These are phyloP conservation scores for Saguinus imperator DNA, from an alignment of 2,113 vertebrate species.

Conservation along the genomic window DNA sequence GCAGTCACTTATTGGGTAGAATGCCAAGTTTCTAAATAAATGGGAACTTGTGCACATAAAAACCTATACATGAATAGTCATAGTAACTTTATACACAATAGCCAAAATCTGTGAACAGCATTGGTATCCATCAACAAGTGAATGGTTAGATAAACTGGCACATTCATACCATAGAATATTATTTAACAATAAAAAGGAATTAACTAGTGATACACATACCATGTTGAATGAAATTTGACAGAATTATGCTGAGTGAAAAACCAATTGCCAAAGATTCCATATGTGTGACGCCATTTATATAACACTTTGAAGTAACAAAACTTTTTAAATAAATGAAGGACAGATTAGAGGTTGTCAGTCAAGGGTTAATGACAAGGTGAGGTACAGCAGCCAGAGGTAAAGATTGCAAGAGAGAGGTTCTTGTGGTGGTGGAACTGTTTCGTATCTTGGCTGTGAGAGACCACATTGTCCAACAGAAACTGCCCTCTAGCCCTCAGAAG, in stretches of 20 bases:
- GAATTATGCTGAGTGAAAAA: background rate
- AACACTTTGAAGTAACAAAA: background rate
- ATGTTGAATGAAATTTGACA: background rate
- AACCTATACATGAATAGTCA: background rate
- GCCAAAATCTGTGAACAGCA: background rate
- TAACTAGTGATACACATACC: background rate
- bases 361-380: background rate
- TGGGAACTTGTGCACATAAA: background rate
- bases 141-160: background rate
- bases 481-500: background rate
- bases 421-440: background rate
- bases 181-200: background rate
- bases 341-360: background rate
- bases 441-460: background rate
- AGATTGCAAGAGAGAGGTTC: background rate
- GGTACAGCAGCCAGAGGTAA: background rate
- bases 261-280: background rate
- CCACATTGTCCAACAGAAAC: background rate
- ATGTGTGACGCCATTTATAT: background rate
- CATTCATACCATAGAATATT: background rate
- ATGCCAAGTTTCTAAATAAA: slow-evolving; percentile 3
- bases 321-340: background rate
- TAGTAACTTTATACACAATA: background rate
- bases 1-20: background rate
- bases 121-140: background rate